Conservation (phyloP, 1,140 invertebrate genomes). For the Galendromus occidentalis region DNA sequence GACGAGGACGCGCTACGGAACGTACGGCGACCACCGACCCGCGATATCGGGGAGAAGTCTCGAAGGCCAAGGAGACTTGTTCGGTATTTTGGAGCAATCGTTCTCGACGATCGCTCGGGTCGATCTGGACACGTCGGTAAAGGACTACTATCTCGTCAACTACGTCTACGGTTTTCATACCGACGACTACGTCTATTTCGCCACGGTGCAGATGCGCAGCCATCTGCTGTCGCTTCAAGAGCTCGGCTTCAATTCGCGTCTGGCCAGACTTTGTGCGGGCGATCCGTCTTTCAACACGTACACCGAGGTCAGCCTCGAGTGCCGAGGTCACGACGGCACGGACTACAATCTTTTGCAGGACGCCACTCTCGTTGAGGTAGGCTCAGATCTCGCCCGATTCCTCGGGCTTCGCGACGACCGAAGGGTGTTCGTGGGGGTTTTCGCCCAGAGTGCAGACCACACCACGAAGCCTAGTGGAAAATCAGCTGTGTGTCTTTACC, state of each 20-base stretch:
- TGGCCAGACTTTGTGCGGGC: constrained; percentile 74
- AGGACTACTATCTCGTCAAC: constrained; percentile 77
- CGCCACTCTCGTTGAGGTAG: constrained; percentile 59
- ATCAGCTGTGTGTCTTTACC: constrained; percentile 48
- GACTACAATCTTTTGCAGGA: constrained; percentile 77
- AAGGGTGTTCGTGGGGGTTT: constrained; percentile 55
- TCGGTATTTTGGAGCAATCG: constrained; percentile 46
- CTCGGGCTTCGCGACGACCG: constrained; percentile 54
- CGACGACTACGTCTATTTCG: constrained; percentile 80
- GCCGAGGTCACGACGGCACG: constrained; percentile 37
- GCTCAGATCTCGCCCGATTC: constrained; percentile 51
- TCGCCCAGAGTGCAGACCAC: constrained; percentile 60
- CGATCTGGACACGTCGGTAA: constrained; percentile 62
- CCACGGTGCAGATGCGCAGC: constrained; percentile 78
- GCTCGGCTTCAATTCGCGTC: constrained; percentile 70
- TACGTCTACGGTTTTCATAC: constrained; percentile 91
- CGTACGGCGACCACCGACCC: constrained; percentile 78
- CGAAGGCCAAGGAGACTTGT: constrained; percentile 44
- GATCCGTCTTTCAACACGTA: constrained; percentile 82
- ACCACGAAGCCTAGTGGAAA: constrained; percentile 48
- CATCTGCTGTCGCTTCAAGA: constrained; percentile 58
- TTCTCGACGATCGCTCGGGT: constrained; percentile 69
- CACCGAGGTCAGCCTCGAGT: constrained; percentile 78
- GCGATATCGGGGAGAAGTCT: constrained; percentile 56
- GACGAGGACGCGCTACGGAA: constrained; percentile 74